phyloP scores from a whole-genome alignment of 2,113 vertebrate species.

The Pedionomus torquatus region DNA sequence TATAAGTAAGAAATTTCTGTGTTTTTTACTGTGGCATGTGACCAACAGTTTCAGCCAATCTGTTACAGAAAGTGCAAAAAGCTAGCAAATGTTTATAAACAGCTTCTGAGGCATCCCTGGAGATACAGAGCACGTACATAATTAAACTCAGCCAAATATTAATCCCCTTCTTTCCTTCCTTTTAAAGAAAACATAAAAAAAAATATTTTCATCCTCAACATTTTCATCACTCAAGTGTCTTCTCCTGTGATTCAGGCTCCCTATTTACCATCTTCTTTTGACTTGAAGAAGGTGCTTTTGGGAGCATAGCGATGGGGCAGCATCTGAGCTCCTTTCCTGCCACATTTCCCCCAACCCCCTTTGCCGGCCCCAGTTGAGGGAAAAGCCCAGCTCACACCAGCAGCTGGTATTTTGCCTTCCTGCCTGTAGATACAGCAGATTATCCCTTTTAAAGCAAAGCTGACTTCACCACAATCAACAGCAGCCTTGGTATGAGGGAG shows the following conservation, averaged over 20 bases:
- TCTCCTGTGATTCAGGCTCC: neutral
- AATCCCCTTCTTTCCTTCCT: neutral
- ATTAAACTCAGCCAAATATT: neutral
- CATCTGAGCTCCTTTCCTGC: neutral
- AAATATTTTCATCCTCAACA: neutral
- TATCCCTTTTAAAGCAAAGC: neutral
- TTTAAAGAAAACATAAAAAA: neutral
- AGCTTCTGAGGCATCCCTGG: neutral
- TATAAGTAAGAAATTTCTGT: neutral
- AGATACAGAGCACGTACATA: neutral
- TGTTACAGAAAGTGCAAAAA: neutral
- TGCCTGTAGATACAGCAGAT: neutral
- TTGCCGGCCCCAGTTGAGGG: rapidly evolving
- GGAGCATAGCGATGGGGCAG: neutral
- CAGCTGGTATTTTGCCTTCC: neutral
- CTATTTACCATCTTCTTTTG: neutral
- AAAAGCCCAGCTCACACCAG: neutral
- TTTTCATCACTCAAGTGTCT: neutral
- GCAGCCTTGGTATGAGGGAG: too few species aligned
- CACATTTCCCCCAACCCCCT: neutral
- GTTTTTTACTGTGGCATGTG: neutral
- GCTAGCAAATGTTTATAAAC: neutral
- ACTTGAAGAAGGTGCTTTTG: neutral
- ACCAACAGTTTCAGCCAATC: neutral
- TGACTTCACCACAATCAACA: neutral